Conservation (phyloP, 2,888 invertebrate genomes). For the Octodonta nipae region DNA sequence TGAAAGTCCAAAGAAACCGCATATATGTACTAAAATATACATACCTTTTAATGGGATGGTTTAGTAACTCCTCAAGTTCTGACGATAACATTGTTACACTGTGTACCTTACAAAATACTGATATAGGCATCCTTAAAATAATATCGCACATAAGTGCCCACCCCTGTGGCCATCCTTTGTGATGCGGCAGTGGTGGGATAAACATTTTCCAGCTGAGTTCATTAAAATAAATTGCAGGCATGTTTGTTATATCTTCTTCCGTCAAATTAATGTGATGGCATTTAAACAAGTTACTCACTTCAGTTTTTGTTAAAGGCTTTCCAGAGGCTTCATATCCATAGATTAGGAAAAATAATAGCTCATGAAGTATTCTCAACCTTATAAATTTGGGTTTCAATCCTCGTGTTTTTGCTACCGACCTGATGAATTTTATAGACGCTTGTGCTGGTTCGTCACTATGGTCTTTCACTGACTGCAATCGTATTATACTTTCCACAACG, state of each 20-base stretch:
- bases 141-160: slow-evolving; percentile 61
- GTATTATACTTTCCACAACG: slow-evolving; percentile 18
- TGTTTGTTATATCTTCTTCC: slow-evolving; percentile 33
- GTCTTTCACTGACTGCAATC: slow-evolving; percentile 14
- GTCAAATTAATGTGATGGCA: slow-evolving; percentile 21
- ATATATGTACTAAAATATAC: too few species aligned
- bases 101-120: slow-evolving; percentile 53
- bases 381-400: slow-evolving; percentile 44
- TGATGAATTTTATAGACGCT: neutral
- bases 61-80: slow-evolving; percentile 43
- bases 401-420: slow-evolving; percentile 26
- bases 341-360: slow-evolving; percentile 55
- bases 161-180: slow-evolving; percentile 37
- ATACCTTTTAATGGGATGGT: slow-evolving; percentile 49
- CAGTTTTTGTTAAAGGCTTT: slow-evolving; percentile 22
- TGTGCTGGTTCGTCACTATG: too few species aligned
- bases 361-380: slow-evolving; percentile 54
- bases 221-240: slow-evolving; percentile 39
- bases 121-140: slow-evolving; percentile 54
- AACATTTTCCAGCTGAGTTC: slow-evolving; percentile 58
- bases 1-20: too few species aligned
- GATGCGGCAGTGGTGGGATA: slow-evolving; percentile 50
- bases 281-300: slow-evolving; percentile 23
- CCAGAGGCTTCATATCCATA: slow-evolving; percentile 33
- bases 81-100: slow-evolving; percentile 44